Percentiles rank a stretch among this genome's conserved stretches.
Conservation (phyloP, 2,888 invertebrate species). For the Willowsia nigromaculata region DNA sequence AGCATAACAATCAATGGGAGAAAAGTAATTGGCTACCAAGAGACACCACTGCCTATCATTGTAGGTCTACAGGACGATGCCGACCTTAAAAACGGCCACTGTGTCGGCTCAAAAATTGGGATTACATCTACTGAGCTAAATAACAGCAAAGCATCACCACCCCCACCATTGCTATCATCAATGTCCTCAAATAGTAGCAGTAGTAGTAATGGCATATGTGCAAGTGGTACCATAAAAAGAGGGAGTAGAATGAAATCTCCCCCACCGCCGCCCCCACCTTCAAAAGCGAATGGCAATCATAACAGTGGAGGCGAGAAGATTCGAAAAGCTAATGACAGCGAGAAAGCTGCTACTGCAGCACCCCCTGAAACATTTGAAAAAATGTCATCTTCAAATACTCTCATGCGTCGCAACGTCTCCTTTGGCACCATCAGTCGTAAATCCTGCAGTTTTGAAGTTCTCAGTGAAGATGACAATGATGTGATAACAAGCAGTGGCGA, state of each 20-base stretch:
- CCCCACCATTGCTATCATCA: background rate
- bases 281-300: background rate
- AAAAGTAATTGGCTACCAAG: slow-evolving; percentile 46
- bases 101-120: slow-evolving; percentile 37
- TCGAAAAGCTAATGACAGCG: background rate
- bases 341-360: background rate
- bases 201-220: background rate
- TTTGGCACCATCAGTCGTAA: slow-evolving; percentile 5
- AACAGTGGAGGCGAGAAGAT: background rate
- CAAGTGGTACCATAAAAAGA: slow-evolving; percentile 11
- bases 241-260: slow-evolving; percentile 61
- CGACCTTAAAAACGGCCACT: background rate
- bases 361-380: background rate
- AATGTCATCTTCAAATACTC: slow-evolving; percentile 39
- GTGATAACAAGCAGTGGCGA: background rate
- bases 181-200: background rate
- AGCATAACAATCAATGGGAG: slow-evolving; percentile 61
- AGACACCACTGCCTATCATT: slow-evolving; percentile 46
- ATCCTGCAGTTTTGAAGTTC: background rate
- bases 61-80: background rate
- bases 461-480: background rate
- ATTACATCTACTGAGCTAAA: background rate
- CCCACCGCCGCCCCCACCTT: slow-evolving; percentile 59
- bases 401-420: slow-evolving; percentile 43
- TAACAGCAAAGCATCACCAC: background rate